Base-by-base conservation (phyloP, 2,797 vertebrate genomes). In the Spatula clypeata region DNA sequence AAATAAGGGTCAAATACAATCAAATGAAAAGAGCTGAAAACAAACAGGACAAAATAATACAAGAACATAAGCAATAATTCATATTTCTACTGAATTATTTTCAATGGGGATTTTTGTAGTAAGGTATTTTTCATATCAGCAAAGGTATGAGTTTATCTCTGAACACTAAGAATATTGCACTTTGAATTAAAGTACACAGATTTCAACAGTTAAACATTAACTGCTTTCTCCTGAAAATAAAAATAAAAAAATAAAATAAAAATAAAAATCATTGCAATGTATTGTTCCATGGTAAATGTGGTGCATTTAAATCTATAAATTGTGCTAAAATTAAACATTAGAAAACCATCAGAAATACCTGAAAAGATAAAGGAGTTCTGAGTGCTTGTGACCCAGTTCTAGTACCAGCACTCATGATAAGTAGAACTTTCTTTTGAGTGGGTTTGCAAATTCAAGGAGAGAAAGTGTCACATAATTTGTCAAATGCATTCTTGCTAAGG, bases 31-130 rank as follows among this genome's bases (percentile, higher is more conserved):
- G 27, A 53, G 47, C 6, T 29, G 8, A 60, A 85, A 74, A 60
- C 24, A 95, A 93, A 64, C 65, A 88, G 44, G 34, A 11, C 21
- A 73, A 91, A 92, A 42, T 34, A 61, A 70, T 95, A 62, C 14
- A 14, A 57, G 7, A n/a, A 80, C n/a, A 38, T 82, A 90, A 93
- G 57, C 5, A 20, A 88, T 47, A 66, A 61, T 72, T 61, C 0
- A 0, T 73, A 7, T 70, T 64, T 21, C 61, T 95, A 69, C 40
- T 88, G 27, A 9, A 23, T 5, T 40, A 9, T 9, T 79, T 82
- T 42, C 21, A 26, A 79, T 51, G 29, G 6, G 6, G 21, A 88
- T 69, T 93, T 45, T 70, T 86, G 19, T 17, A 69, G 17, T 4
- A 42, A 34, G 29, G 8, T 49, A n/a, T 32, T 73, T 89, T 91